These are phyloP conservation scores for Octodon degus DNA, from an alignment of 2,113 vertebrate species.

Conservation along the genomic window DNA sequence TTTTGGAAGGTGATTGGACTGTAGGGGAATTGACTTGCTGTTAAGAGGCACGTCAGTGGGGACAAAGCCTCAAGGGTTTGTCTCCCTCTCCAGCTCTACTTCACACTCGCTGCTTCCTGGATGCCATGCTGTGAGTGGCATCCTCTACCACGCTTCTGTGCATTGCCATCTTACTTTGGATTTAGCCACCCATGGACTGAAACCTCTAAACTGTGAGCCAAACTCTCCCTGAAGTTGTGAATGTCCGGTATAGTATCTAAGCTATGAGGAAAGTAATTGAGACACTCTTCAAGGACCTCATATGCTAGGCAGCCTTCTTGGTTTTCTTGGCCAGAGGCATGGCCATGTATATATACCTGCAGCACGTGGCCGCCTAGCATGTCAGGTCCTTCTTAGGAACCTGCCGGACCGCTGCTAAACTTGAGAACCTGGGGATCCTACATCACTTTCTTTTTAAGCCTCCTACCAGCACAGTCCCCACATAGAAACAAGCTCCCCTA, in stretches of 20 bases:
- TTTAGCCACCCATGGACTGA: not conserved
- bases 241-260: not conserved
- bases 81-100: not conserved
- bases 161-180: not conserved
- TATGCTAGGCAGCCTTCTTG: no score
- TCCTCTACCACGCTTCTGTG: not conserved
- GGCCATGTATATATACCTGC: accelerated
- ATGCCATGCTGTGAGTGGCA: not conserved
- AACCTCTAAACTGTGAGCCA: not conserved
- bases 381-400: not conserved
- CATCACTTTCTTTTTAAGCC: not conserved
- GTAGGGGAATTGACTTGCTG: not conserved
- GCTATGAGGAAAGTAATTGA: not conserved
- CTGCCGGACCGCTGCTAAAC: not conserved
- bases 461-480: not conserved
- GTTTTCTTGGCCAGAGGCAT: not conserved
- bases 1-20: not conserved
- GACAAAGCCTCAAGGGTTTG: not conserved
- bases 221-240: not conserved
- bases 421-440: not conserved
- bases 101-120: not conserved
- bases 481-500: not conserved
- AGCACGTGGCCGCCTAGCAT: not conserved
- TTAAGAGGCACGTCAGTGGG: not conserved
- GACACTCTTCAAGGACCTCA: not conserved